A percentile compares a stretch with the other conserved stretches of the same genome.
Evolutionary conservation across 1,140 invertebrate species (phyloP).

Genomic region (Myzus persicae): DNA sequence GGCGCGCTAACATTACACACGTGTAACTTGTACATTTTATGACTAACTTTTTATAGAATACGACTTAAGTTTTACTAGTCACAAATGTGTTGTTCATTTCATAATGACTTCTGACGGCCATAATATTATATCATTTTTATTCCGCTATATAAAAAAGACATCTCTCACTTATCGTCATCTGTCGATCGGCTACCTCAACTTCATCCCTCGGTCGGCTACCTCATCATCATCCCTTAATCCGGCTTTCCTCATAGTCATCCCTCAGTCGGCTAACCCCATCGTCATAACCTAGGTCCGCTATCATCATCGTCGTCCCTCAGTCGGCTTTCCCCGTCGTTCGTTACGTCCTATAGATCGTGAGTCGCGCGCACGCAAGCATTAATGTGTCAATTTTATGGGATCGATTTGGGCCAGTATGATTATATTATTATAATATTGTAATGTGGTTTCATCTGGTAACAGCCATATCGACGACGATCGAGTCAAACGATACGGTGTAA

Average conservation of each 20-base stretch:
- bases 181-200: too few relatives aligned
- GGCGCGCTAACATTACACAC: background rate
- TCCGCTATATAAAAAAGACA: background rate
- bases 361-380: accelerated
- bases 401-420: background rate
- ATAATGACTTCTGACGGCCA: background rate
- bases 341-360: background rate
- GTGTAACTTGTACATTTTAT: background rate
- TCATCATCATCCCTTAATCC: too few relatives aligned
- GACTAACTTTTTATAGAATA: too few relatives aligned
- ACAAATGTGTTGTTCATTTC: background rate
- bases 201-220: too few relatives aligned
- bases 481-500: background rate
- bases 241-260: too few relatives aligned
- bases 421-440: background rate
- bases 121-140: background rate
- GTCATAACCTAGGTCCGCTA: too few relatives aligned
- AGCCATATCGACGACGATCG: background rate
- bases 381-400: background rate
- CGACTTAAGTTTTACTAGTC: background rate
- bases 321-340: background rate
- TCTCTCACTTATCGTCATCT: background rate
- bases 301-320: too few relatives aligned
- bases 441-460: background rate
- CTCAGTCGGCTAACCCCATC: too few relatives aligned